Conservation (phyloP, 2,797 vertebrate genomes). For the Rhabdophis nuchalis region DNA sequence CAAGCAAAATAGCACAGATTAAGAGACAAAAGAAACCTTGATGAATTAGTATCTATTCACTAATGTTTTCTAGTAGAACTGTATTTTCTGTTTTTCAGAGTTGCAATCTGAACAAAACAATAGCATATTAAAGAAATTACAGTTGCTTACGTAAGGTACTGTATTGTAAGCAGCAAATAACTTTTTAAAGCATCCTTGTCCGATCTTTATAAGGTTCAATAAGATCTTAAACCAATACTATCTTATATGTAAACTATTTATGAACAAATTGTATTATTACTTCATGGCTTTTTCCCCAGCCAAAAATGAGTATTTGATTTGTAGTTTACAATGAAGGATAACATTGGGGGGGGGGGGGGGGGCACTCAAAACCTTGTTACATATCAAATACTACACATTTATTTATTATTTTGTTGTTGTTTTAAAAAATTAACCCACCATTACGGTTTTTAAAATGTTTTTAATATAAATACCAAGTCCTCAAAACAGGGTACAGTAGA, state of each 20-base stretch:
- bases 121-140: slow-evolving; percentile 18
- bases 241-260: slow-evolving; percentile 21
- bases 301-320: slow-evolving; percentile 26
- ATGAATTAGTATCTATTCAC: neutral
- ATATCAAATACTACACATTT: slow-evolving; percentile 13
- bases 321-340: slow-evolving; percentile 2
- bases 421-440: neutral
- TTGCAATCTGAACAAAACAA: neutral
- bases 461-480: neutral
- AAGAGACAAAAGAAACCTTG: neutral
- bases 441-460: neutral
- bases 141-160: neutral
- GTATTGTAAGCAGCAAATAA: slow-evolving; percentile 47
- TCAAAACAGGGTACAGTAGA: neutral
- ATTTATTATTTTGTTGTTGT: neutral
- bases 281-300: neutral
- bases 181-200: slow-evolving; percentile 29
- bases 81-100: neutral
- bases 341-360: neutral
- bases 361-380: slow-evolving; percentile 13
- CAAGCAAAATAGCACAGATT: neutral
- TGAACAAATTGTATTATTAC: slow-evolving; percentile 10
- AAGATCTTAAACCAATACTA: slow-evolving; percentile 32
- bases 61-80: neutral
- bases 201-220: slow-evolving; percentile 21